A percentile compares a stretch with the other conserved stretches of the same genome.
Conservation (phyloP, 92 coral and sea anemone genomes). For the Diadumene lineata region DNA sequence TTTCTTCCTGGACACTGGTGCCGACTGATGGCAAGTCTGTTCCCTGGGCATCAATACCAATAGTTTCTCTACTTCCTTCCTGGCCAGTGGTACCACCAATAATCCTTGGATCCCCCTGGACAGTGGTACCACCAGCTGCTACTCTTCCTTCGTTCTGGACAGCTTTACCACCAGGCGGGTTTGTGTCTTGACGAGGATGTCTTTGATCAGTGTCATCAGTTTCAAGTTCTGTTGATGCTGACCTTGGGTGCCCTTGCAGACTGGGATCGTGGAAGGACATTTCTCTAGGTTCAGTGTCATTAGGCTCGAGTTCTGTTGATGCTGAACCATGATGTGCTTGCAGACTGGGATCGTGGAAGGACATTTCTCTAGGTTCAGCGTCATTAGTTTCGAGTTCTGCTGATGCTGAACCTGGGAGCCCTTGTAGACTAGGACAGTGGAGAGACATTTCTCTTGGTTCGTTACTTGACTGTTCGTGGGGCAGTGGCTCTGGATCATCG, state of each 20-base stretch:
- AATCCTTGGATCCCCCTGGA: background rate
- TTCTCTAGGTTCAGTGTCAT: background rate
- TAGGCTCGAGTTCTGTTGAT: background rate
- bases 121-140: background rate
- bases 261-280: background rate
- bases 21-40: background rate
- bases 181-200: constrained; percentile 18
- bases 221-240: background rate
- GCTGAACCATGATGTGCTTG: no score
- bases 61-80: background rate
- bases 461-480: background rate
- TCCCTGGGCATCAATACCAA: background rate
- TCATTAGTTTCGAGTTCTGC: background rate
- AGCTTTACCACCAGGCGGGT: constrained; percentile 7
- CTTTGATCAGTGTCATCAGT: constrained; percentile 3
- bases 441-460: background rate
- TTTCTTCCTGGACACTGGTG: background rate
- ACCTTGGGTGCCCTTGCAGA: background rate
- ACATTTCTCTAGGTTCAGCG: background rate
- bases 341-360: background rate
- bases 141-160: background rate
- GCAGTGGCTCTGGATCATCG: background rate
- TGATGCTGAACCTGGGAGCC: constrained; percentile 4
- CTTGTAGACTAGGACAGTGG: background rate
- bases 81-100: background rate